Conservation (phyloP, 1,140 invertebrate species). For the Steinernema khuongi region DNA sequence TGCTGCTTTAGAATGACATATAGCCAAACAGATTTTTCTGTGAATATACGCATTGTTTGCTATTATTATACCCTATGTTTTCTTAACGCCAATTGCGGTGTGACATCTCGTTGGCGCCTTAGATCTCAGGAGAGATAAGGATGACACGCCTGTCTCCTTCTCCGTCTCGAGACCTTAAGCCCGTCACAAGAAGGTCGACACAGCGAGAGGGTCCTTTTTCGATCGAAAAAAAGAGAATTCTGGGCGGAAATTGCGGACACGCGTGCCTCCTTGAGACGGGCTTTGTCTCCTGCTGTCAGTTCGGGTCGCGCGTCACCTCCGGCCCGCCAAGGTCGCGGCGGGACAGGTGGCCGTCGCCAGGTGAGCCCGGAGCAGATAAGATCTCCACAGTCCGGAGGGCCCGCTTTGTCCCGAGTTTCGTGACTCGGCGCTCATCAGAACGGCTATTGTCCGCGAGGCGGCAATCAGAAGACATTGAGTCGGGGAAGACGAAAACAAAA, state of each 20-base stretch:
- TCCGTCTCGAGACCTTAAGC: not conserved
- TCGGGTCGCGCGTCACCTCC: too few species aligned
- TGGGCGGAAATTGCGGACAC: too few species aligned
- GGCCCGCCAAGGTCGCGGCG: slow-evolving; percentile 3
- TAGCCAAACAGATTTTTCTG: too few species aligned
- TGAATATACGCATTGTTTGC: too few species aligned
- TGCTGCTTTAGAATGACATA: too few species aligned
- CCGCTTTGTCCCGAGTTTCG: slow-evolving; percentile 11
- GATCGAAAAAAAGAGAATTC: too few species aligned
- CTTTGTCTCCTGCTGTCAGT: too few species aligned
- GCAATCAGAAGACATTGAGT: slow-evolving; percentile 8
- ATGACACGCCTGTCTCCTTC: not conserved
- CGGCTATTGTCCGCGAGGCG: slow-evolving; percentile 2
- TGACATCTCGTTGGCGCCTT: not conserved
- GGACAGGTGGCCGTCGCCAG: slow-evolving; percentile 11
- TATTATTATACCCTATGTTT: too few species aligned
- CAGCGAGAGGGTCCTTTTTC: too few species aligned
- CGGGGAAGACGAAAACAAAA: slow-evolving; percentile 2
- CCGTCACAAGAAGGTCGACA: too few species aligned
- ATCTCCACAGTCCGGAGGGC: not conserved
- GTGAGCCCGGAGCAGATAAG: not conserved
- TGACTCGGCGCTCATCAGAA: not conserved
- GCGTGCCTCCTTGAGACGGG: too few species aligned
- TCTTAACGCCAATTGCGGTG: not conserved
- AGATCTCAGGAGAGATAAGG: not conserved